phyloP scores from a whole-genome alignment of 2,113 vertebrate genomes.

The Uria lomvia region DNA sequence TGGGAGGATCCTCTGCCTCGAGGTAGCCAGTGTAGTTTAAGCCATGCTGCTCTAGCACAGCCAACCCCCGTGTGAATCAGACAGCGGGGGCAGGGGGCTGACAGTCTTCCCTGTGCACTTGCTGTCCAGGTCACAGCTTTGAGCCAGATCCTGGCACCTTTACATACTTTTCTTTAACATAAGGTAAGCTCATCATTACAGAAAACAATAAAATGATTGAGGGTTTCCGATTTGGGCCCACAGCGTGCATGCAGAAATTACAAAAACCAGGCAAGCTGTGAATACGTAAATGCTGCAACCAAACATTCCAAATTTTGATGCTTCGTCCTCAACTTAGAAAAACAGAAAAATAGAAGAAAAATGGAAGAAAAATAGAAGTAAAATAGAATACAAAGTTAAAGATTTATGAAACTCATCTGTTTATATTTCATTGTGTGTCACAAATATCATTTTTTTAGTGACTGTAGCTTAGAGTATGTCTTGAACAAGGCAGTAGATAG shows the following conservation, averaged over 20 bases:
- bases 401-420: background rate
- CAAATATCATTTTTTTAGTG: background rate
- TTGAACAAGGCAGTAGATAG: constrained; percentile 33
- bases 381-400: background rate
- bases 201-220: background rate
- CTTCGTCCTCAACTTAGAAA: background rate
- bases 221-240: background rate
- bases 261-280: background rate
- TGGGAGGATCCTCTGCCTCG: background rate
- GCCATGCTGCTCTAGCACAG: background rate
- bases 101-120: background rate
- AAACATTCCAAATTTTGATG: background rate
- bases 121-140: background rate
- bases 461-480: background rate
- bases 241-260: background rate
- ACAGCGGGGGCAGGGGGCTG: background rate
- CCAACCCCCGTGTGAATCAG: background rate
- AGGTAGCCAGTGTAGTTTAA: background rate
- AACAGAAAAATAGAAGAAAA: background rate
- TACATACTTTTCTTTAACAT: background rate
- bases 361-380: background rate
- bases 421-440: background rate
- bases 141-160: background rate
- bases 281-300: background rate
- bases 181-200: background rate